These are phyloP conservation scores for Drosophila carrolli DNA, from an alignment of 1,140 invertebrate genomes.

Conservation along the genomic window DNA sequence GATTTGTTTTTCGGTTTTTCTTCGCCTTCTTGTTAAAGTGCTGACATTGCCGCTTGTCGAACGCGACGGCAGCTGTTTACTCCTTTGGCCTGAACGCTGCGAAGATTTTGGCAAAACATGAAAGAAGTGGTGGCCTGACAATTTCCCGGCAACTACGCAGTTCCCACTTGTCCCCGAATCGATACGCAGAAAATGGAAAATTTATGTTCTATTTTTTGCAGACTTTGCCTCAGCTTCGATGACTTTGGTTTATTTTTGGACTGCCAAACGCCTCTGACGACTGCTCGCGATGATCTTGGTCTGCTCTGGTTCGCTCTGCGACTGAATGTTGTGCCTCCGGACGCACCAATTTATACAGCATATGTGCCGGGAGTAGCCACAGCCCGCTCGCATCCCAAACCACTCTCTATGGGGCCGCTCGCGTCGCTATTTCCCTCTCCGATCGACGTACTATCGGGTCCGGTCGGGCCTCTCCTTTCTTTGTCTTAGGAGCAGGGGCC, in stretches of 20 bases:
- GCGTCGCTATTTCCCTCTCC: slow-evolving; percentile 12
- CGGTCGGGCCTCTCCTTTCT: slow-evolving; percentile 58
- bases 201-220: slow-evolving; percentile 47
- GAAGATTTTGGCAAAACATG: slow-evolving; percentile 77
- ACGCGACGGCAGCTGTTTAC: slow-evolving; percentile 58
- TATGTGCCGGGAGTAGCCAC: slow-evolving; percentile 18
- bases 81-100: slow-evolving; percentile 44
- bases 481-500: slow-evolving; percentile 36
- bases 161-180: slow-evolving; percentile 20
- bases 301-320: slow-evolving; percentile 45
- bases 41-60: slow-evolving; percentile 60
- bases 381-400: slow-evolving; percentile 17
- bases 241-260: slow-evolving; percentile 61
- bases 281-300: slow-evolving; percentile 44
- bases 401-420: slow-evolving; percentile 1
- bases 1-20: slow-evolving; percentile 18
- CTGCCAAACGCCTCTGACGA: slow-evolving; percentile 7
- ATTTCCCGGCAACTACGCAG: slow-evolving; percentile 51
- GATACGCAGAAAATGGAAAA: slow-evolving; percentile 18
- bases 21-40: slow-evolving; percentile 37
- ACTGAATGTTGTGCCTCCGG: slow-evolving; percentile 50
- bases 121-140: slow-evolving; percentile 58
- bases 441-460: slow-evolving; percentile 34
- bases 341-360: slow-evolving; percentile 54
- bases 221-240: slow-evolving; percentile 11